Evolutionary conservation across 2,888 invertebrate species (phyloP).

Genomic region (Hanleya hanleyi): DNA sequence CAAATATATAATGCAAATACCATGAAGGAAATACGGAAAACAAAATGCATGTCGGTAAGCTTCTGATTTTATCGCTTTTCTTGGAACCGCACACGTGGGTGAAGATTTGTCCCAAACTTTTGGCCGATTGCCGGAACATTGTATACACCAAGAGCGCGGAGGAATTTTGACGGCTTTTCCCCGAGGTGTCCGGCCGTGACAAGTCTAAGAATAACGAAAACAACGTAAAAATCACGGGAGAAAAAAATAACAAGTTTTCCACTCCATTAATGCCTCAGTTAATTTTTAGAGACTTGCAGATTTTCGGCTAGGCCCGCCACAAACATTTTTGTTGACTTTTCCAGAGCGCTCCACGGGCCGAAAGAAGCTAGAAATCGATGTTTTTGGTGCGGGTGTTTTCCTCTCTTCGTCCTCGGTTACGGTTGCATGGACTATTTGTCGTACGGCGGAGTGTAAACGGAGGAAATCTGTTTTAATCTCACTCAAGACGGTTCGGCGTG

Average conservation of each 20-base stretch:
- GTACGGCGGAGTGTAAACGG: not conserved
- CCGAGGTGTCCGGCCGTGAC: not conserved
- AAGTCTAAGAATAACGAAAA: not conserved
- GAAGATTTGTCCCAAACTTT: no score
- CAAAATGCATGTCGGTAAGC: no score
- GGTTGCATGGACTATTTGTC: not conserved
- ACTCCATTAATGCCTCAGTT: not conserved
- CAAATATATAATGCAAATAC: no score
- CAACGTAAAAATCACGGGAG: not conserved
- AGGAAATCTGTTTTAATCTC: slow-evolving; percentile 7
- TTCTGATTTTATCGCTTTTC: no score
- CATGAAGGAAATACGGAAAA: no score
- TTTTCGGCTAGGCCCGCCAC: not conserved
- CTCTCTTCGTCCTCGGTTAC: not conserved
- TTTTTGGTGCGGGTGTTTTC: not conserved
- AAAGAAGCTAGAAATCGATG: not conserved
- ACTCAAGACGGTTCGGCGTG: slow-evolving; percentile 3
- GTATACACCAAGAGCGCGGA: not conserved
- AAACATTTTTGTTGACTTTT: not conserved
- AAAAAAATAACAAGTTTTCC: not conserved
- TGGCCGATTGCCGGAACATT: no score
- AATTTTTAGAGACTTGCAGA: not conserved
- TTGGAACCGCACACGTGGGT: no score
- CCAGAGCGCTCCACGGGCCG: not conserved
- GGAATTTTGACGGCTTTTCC: not conserved